These are phyloP conservation scores for Psylliodes chrysocephalus DNA, from an alignment of 2,888 invertebrate species.

Conservation along the genomic window DNA sequence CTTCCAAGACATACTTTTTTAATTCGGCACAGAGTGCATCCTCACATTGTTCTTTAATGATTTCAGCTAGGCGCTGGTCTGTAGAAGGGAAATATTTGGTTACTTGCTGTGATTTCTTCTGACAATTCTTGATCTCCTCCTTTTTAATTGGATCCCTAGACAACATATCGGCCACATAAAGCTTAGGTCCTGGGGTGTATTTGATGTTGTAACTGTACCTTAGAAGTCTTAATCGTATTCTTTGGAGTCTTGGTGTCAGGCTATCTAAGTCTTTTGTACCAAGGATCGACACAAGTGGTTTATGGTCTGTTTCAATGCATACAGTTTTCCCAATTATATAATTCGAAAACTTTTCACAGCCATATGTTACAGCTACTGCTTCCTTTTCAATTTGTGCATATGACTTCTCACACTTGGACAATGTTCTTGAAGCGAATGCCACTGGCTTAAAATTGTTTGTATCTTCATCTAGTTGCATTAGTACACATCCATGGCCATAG, in stretches of 20 bases:
- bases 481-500: conserved; percentile 22
- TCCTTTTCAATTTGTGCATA: conserved; percentile 37
- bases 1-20: conserved; percentile 4
- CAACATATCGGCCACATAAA: background rate
- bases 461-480: conserved; percentile 11
- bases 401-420: conserved; percentile 16
- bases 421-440: conserved; percentile 32
- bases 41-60: background rate
- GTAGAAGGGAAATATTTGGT: too few species aligned
- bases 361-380: conserved; percentile 28
- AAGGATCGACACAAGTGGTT: conserved; percentile 31
- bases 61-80: background rate
- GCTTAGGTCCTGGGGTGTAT: too few species aligned
- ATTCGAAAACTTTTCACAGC: conserved; percentile 46
- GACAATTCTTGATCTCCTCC: background rate
- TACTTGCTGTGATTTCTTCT: background rate
- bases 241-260: conserved; percentile 1
- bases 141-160: background rate
- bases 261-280: conserved; percentile 23
- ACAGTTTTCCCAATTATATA: conserved; percentile 22
- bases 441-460: conserved; percentile 3
- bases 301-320: background rate
- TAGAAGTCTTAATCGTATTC: conserved; percentile 1
- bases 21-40: background rate
- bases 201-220: too few species aligned